Evolutionary conservation across 2,113 vertebrate genomes (phyloP).

Genomic region (Motacilla alba): DNA sequence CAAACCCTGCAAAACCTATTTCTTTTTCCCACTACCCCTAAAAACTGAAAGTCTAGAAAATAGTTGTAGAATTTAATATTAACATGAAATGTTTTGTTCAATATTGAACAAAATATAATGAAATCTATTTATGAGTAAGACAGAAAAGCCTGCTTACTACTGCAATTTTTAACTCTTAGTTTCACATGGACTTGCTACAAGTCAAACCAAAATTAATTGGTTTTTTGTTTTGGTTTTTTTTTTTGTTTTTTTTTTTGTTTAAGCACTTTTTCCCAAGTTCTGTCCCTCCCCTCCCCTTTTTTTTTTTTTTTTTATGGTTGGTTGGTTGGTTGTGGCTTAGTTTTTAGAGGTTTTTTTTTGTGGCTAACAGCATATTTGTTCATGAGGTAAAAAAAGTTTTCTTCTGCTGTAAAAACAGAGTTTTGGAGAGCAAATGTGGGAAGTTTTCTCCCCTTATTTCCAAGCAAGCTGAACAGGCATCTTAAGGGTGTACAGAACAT

Average conservation of each 20-base stretch:
- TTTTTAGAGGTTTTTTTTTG: not conserved
- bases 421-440: not conserved
- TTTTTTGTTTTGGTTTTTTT: rapidly evolving
- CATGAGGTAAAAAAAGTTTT: rapidly evolving
- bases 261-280: not conserved
- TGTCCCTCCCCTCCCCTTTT: rapidly evolving
- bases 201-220: not conserved
- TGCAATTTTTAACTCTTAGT: not conserved
- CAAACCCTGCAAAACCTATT: not conserved
- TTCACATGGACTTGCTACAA: rapidly evolving
- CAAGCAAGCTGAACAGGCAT: not conserved
- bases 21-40: not conserved
- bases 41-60: not conserved
- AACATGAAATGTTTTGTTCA: rapidly evolving
- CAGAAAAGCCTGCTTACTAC: not conserved
- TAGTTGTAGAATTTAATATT: not conserved
- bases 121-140: not conserved
- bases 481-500: not conserved
- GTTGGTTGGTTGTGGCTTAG: too few species aligned
- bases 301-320: not conserved
- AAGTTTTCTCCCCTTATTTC: not conserved
- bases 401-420: not conserved
- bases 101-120: not conserved
- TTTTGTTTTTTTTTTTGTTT: not conserved
- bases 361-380: not conserved